A percentile compares a stretch with the other conserved stretches of the same genome.
These are phyloP conservation scores for Clarias fuscus DNA, from an alignment of 2,797 vertebrate genomes.

Conservation along the genomic window DNA sequence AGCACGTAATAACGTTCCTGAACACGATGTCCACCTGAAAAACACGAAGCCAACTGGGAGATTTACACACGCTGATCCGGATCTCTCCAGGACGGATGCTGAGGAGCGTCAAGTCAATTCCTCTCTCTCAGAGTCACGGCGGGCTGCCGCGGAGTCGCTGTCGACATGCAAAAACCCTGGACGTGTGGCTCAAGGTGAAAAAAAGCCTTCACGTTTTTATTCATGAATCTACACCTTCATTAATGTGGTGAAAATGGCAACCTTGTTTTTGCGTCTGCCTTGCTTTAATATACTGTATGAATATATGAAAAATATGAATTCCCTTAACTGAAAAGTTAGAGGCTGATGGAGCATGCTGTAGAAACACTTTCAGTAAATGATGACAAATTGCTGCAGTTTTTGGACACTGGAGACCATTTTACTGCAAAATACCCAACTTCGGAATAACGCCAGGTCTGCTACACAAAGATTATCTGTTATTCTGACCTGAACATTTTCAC, in stretches of 20 bases:
- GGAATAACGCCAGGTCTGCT: background rate
- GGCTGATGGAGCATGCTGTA: background rate
- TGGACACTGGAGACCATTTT: background rate
- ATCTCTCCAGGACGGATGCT: background rate
- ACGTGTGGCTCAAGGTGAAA: background rate
- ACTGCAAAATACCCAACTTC: background rate
- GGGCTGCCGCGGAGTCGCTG: background rate
- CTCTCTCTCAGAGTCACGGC: no score
- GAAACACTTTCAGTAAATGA: conserved; percentile 1
- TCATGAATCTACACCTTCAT: conserved; percentile 8
- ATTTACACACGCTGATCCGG: background rate
- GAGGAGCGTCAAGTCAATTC: background rate
- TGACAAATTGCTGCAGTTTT: conserved; percentile 30
- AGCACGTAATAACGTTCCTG: conserved; percentile 16
- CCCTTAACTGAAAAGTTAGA: background rate
- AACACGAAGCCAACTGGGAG: background rate
- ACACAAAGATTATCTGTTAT: background rate
- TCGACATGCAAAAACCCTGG: conserved; percentile 32
- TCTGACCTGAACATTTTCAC: background rate
- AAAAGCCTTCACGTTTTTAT: background rate
- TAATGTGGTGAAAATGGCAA: background rate
- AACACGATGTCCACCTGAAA: background rate
- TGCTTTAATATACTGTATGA: background rate
- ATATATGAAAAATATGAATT: background rate
- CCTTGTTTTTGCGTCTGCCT: background rate